Conservation (phyloP, 2,113 vertebrate species). For the Amazona guildingii region DNA sequence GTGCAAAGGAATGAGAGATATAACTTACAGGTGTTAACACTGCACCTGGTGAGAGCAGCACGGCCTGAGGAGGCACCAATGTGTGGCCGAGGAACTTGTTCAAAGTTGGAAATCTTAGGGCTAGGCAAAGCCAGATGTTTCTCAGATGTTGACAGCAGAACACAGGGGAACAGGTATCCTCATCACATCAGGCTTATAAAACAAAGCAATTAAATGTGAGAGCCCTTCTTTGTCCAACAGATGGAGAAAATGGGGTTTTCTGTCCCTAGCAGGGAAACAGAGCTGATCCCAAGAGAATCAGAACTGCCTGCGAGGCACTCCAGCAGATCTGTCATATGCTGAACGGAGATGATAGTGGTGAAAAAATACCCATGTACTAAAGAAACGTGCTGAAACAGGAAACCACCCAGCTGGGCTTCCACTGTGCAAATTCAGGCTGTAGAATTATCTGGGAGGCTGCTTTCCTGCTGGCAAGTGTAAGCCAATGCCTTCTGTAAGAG, state of each 20-base stretch:
- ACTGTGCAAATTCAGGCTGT: neutral
- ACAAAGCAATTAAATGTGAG: neutral
- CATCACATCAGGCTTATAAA: neutral
- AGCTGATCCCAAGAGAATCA: neutral
- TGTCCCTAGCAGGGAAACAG: neutral
- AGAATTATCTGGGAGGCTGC: neutral
- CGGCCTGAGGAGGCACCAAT: neutral
- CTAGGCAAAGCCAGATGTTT: neutral
- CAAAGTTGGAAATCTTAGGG: neutral
- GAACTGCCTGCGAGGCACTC: neutral
- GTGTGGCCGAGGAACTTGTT: neutral
- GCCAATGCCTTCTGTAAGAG: constrained; percentile 11
- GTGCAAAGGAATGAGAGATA: neutral
- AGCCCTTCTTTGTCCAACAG: neutral
- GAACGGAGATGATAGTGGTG: constrained; percentile 20
- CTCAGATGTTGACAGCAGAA: neutral
- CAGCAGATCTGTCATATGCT: constrained; percentile 37
- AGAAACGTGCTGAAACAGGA: constrained; percentile 43
- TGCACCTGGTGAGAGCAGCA: neutral
- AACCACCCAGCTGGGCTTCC: constrained; percentile 40
- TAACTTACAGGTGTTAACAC: neutral
- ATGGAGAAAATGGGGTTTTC: constrained; percentile 23
- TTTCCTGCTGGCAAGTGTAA: constrained; percentile 15
- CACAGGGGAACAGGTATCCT: neutral
- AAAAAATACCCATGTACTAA: constrained; percentile 46